Conservation (phyloP, 2,888 invertebrate species). For the Lasius fuliginosus region DNA sequence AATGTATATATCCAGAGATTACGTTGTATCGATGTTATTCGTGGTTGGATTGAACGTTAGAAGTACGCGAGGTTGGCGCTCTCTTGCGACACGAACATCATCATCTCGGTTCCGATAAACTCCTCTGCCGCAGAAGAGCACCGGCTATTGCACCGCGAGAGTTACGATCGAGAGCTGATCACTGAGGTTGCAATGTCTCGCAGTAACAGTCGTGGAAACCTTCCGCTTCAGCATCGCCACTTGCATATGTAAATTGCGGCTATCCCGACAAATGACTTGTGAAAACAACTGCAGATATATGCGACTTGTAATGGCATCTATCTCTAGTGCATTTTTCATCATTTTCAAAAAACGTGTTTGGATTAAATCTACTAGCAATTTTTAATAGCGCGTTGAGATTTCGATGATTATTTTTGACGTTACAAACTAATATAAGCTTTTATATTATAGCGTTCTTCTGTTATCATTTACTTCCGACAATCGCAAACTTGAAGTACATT, state of each 20-base stretch:
- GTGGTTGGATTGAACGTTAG: constrained; percentile 32
- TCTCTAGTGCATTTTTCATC: constrained; percentile 37
- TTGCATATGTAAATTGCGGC: constrained; percentile 69
- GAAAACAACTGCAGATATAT: constrained; percentile 44
- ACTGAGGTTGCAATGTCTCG: constrained; percentile 40
- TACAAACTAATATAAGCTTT: not conserved
- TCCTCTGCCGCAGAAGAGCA: constrained; percentile 63
- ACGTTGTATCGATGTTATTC: constrained; percentile 46
- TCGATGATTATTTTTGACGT: not conserved
- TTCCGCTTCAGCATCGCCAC: constrained; percentile 66
- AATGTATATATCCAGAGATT: not conserved
- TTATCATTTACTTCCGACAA: not conserved
- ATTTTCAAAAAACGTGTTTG: constrained; percentile 21
- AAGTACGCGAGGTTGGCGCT: constrained; percentile 27
- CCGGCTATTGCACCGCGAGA: constrained; percentile 57
- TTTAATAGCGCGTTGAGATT: not conserved
- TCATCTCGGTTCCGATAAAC: constrained; percentile 59
- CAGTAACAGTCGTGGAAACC: constrained; percentile 63
- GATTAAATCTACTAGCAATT: constrained; percentile 24
- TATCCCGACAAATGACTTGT: constrained; percentile 62
- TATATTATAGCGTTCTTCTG: not conserved
- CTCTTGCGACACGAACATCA: constrained; percentile 62
- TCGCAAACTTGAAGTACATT: not conserved
- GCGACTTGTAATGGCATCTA: constrained; percentile 59
- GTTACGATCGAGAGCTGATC: constrained; percentile 56